phyloP scores from a whole-genome alignment of 2,797 vertebrate species.

The Acanthurus leucopareius region DNA sequence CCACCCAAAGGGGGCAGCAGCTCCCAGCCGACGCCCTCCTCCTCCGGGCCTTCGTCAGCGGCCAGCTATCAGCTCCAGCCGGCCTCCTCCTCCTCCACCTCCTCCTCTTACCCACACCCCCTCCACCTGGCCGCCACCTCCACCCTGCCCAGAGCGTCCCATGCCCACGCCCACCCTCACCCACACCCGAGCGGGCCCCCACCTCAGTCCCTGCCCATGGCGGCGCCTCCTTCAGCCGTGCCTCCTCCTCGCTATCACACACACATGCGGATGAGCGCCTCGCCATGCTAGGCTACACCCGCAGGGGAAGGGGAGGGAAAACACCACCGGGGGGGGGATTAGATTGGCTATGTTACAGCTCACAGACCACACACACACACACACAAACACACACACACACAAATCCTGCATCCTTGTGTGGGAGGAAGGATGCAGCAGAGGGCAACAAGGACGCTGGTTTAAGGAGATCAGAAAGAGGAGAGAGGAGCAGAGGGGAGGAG shows the following conservation, averaged over 20 bases:
- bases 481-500: slow-evolving; percentile 13
- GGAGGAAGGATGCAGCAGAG: slow-evolving; percentile 52
- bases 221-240: slow-evolving; percentile 78
- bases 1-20: slow-evolving; percentile 64
- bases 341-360: slow-evolving; percentile 36
- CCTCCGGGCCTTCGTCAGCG: slow-evolving; percentile 76
- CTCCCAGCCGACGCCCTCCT: slow-evolving; percentile 79
- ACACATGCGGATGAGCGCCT: slow-evolving; percentile 86
- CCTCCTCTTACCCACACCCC: slow-evolving; percentile 84
- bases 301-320: slow-evolving; percentile 8
- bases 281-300: slow-evolving; percentile 82
- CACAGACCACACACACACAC: slow-evolving; percentile 35
- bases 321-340: slow-evolving; percentile 18
- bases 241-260: slow-evolving; percentile 85
- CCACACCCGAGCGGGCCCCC: slow-evolving; percentile 74
- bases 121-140: slow-evolving; percentile 70
- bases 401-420: slow-evolving; percentile 48
- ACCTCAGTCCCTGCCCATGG: slow-evolving; percentile 78
- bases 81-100: slow-evolving; percentile 83
- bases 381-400: slow-evolving; percentile 49
- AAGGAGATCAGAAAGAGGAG: slow-evolving; percentile 46
- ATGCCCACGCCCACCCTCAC: slow-evolving; percentile 53
- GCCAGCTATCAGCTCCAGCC: slow-evolving; percentile 83
- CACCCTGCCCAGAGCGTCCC: slow-evolving; percentile 71
- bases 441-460: slow-evolving; percentile 41